Conservation (phyloP, 2,113 vertebrate species). For the Lates calcarifer region DNA sequence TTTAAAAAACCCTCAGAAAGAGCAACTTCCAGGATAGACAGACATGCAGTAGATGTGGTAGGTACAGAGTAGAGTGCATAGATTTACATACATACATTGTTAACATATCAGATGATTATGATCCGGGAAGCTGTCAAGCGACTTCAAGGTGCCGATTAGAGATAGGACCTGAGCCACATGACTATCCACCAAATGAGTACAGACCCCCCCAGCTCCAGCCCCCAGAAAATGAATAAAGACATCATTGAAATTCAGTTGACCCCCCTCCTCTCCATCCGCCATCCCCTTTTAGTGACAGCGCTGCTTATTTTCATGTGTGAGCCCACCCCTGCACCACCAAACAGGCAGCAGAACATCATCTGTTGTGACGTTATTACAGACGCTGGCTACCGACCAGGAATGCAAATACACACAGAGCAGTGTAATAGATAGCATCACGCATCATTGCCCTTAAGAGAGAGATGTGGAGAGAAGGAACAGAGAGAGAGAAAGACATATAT, state of each 20-base stretch:
- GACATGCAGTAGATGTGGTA: neutral
- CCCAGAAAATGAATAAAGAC: conserved; percentile 1
- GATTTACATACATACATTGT: no score
- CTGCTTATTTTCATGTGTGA: conserved; percentile 35
- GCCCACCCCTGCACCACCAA: neutral
- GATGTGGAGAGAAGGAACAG: conserved; percentile 5
- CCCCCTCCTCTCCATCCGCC: neutral
- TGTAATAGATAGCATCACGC: conserved; percentile 80
- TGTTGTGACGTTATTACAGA: conserved; percentile 79
- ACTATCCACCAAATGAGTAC: neutral
- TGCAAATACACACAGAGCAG: conserved; percentile 75
- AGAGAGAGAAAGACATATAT: conserved; percentile 52
- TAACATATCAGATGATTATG: no score
- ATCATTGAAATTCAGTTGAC: conserved; percentile 38
- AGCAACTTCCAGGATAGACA: neutral
- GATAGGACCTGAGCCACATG: neutral
- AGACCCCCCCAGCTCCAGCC: neutral
- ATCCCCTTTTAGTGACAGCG: conserved; percentile 36
- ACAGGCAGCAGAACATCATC: conserved; percentile 68
- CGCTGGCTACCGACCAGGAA: conserved; percentile 57
- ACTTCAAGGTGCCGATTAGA: neutral
- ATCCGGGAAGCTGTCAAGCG: no score
- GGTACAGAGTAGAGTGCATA: neutral
- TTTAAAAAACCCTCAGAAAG: neutral
- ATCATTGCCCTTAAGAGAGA: conserved; percentile 69